Conservation (phyloP, 1,140 invertebrate species). For the Drosophila tropicalis region DNA sequence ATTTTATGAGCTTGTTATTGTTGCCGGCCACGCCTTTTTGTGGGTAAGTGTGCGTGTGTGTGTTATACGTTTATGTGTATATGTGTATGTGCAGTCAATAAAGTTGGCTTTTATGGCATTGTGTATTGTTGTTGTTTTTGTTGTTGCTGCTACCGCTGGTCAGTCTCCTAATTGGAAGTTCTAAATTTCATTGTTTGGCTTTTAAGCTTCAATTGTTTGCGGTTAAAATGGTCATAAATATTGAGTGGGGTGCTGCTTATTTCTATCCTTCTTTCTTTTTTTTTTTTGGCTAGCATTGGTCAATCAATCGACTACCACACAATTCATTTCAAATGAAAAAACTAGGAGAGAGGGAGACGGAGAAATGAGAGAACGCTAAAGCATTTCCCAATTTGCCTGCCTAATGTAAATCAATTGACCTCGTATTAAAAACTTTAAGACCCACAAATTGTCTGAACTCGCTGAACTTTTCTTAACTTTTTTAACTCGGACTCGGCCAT, state of each 20-base stretch:
- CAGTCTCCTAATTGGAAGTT: slow-evolving; percentile 76
- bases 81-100: slow-evolving; percentile 35
- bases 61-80: background rate
- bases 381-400: slow-evolving; percentile 50
- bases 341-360: background rate
- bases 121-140: slow-evolving; percentile 33
- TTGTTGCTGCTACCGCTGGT: slow-evolving; percentile 42
- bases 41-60: slow-evolving; percentile 6
- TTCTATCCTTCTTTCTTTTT: slow-evolving; percentile 21
- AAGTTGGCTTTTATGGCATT: slow-evolving; percentile 59
- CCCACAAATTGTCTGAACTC: slow-evolving; percentile 71
- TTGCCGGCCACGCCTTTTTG: slow-evolving; percentile 58
- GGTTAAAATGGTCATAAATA: slow-evolving; percentile 75
- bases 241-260: slow-evolving; percentile 41
- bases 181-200: slow-evolving; percentile 79
- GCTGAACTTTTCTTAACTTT: slow-evolving; percentile 68
- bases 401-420: slow-evolving; percentile 77
- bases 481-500: slow-evolving; percentile 19
- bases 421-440: slow-evolving; percentile 77
- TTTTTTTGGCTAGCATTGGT: slow-evolving; percentile 34
- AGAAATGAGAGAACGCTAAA: background rate
- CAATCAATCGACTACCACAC: slow-evolving; percentile 51
- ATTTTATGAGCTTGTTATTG: slow-evolving; percentile 77
- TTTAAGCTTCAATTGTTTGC: slow-evolving; percentile 81
- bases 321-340: slow-evolving; percentile 2